Conservation (phyloP, 2,888 invertebrate genomes). For the Podabrus alpinus region DNA sequence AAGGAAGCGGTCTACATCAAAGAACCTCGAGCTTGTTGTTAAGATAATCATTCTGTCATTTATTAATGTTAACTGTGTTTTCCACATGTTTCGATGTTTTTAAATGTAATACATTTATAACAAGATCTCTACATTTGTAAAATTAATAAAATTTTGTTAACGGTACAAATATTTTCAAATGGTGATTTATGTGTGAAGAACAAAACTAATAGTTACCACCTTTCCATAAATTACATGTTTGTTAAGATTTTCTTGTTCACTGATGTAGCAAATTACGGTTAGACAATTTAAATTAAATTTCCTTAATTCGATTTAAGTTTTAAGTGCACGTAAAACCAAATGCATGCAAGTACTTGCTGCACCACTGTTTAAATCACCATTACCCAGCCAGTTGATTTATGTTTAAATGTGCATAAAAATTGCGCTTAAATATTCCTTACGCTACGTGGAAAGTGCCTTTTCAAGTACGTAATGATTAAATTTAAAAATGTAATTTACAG, state of each 20-base stretch:
- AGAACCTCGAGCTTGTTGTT: not conserved
- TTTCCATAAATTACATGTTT: not conserved
- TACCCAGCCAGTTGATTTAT: not conserved
- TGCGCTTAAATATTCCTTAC: not conserved
- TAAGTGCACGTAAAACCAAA: not conserved
- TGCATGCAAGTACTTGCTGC: not conserved
- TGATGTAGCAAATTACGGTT: not conserved
- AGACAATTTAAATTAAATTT: slow-evolving; percentile 1
- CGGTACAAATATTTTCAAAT: too few species aligned
- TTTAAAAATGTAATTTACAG: not conserved
- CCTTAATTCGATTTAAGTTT: not conserved
- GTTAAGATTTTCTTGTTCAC: not conserved
- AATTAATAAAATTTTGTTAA: not conserved
- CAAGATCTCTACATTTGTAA: not conserved
- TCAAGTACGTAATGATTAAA: not conserved
- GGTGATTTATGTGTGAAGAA: not conserved
- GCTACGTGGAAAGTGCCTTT: not conserved
- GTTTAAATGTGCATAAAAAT: not conserved
- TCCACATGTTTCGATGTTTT: not conserved
- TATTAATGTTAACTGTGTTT: not conserved
- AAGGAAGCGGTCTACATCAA: not conserved
- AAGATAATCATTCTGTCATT: not conserved
- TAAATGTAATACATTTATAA: not conserved
- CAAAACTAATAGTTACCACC: not conserved
- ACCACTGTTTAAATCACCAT: not conserved